Percentiles rank a stretch among this genome's conserved stretches.
Conservation (phyloP, 2,888 invertebrate species). For the Hydrotaea cyrtoneurina region DNA sequence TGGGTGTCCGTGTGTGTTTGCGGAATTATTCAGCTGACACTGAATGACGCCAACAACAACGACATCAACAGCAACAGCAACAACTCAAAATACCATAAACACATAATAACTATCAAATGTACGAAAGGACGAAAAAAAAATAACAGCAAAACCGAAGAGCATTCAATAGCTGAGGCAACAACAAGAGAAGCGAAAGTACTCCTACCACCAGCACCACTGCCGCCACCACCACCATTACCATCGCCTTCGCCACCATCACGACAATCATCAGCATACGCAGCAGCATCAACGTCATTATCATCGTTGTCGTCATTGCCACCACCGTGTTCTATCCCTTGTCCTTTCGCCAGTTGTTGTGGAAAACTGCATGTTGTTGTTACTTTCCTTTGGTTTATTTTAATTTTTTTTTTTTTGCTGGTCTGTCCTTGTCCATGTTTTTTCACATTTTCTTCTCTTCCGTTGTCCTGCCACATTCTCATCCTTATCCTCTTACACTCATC, state of each 20-base stretch:
- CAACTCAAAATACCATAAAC: slow-evolving; percentile 35
- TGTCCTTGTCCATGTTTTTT: slow-evolving; percentile 16
- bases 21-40: slow-evolving; percentile 58
- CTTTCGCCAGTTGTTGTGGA: slow-evolving; percentile 26
- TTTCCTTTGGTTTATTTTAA: too few species aligned
- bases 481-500: not conserved
- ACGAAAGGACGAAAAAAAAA: slow-evolving; percentile 37
- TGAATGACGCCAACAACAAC: slow-evolving; percentile 54
- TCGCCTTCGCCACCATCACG: slow-evolving; percentile 10
- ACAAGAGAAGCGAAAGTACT: slow-evolving; percentile 20
- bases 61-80: slow-evolving; percentile 33
- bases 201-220: slow-evolving; percentile 16
- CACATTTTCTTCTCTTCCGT: slow-evolving; percentile 42
- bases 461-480: slow-evolving; percentile 26
- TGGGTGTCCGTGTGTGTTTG: slow-evolving; percentile 19
- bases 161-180: slow-evolving; percentile 27
- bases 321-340: not conserved
- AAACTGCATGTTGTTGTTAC: slow-evolving; percentile 29
- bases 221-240: slow-evolving; percentile 17
- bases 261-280: slow-evolving; percentile 4
- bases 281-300: not conserved
- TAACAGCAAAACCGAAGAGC: not conserved
- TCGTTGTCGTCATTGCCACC: slow-evolving; percentile 18
- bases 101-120: slow-evolving; percentile 53
- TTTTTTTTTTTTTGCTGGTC: slow-evolving; percentile 37